phyloP scores from a whole-genome alignment of 2,888 invertebrate genomes.

The Magallana nippona region DNA sequence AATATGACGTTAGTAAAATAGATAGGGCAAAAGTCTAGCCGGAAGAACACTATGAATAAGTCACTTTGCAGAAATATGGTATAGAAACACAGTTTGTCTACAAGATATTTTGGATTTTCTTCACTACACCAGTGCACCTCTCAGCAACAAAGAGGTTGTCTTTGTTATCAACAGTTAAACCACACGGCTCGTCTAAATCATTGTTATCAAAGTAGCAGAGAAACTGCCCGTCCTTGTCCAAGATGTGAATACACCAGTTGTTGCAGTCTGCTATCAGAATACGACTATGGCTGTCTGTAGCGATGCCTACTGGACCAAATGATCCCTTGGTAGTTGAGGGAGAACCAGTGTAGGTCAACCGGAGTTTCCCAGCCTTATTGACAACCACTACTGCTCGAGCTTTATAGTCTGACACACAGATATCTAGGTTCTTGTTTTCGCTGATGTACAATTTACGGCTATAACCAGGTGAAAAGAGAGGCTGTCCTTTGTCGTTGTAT shows the following conservation, averaged over 20 bases:
- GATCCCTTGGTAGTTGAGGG: neutral
- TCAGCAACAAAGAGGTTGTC: constrained; percentile 11
- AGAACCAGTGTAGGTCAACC: neutral
- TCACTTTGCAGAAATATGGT: too few species aligned
- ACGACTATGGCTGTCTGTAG: neutral
- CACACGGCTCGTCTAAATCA: neutral
- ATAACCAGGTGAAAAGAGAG: too few species aligned
- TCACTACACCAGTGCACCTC: neutral
- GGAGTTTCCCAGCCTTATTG: neutral
- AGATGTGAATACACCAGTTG: neutral
- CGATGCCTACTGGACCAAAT: neutral
- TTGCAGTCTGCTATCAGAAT: constrained; percentile 1
- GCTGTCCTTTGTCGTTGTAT: too few species aligned
- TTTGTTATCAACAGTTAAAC: neutral
- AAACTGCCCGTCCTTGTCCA: neutral
- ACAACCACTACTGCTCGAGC: neutral
- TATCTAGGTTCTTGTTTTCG: neutral
- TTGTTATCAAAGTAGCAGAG: neutral
- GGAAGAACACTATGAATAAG: too few species aligned
- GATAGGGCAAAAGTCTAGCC: too few species aligned
- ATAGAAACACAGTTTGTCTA: neutral
- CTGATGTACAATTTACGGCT: neutral
- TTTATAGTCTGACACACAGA: constrained; percentile 1
- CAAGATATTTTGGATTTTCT: neutral
- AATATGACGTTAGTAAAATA: too few species aligned